These are phyloP conservation scores for Chalcosyrphus nemorum DNA, from an alignment of 2,888 invertebrate species.

Conservation along the genomic window DNA sequence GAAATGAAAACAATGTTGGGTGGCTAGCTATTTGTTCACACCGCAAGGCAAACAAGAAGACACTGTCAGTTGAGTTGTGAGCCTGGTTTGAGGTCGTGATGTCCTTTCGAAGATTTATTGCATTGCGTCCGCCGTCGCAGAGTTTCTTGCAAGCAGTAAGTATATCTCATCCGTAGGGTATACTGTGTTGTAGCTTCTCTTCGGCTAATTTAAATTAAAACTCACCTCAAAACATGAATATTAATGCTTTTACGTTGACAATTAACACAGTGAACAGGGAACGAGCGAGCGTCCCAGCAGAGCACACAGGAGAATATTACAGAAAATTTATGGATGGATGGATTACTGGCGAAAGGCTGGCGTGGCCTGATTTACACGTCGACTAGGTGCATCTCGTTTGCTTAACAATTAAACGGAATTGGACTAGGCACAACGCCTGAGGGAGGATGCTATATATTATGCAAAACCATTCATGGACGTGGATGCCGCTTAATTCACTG, in stretches of 20 bases:
- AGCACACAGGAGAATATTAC: constrained; percentile 1
- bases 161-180: constrained; percentile 19
- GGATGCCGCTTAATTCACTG: constrained; percentile 24
- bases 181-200: constrained; percentile 32
- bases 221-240: constrained; percentile 75
- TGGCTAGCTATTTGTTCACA: constrained; percentile 66
- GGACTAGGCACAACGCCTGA: background rate
- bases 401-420: constrained; percentile 55
- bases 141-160: constrained; percentile 43
- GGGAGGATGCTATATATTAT: constrained; percentile 36
- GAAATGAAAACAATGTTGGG: constrained; percentile 36
- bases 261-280: constrained; percentile 73
- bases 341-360: constrained; percentile 61
- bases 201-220: constrained; percentile 74
- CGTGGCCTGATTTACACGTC: constrained; percentile 65
- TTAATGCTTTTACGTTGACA: constrained; percentile 74
- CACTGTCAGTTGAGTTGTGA: background rate
- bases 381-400: constrained; percentile 43
- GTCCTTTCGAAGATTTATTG: constrained; percentile 65
- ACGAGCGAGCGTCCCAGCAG: constrained; percentile 14
- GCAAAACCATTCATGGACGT: constrained; percentile 21
- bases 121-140: constrained; percentile 9
- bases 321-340: constrained; percentile 70
- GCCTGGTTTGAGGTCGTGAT: constrained; percentile 9
- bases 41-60: constrained; percentile 40